phyloP scores from a whole-genome alignment of 1,140 invertebrate genomes.

The Dinoponera quadriceps region DNA sequence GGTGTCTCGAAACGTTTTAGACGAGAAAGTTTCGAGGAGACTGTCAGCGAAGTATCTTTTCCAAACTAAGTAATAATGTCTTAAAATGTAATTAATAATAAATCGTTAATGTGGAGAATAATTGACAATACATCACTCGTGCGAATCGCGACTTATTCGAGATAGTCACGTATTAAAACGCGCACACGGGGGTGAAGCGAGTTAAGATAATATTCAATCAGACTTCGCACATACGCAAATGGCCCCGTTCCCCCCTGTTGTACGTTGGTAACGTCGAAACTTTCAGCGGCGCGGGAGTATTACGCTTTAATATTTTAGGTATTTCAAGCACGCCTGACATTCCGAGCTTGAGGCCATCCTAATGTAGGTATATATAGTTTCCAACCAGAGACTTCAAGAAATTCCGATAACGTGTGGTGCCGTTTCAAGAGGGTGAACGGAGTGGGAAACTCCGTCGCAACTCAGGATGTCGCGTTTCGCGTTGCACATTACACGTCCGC shows the following conservation, averaged over 20 bases:
- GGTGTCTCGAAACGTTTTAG: too few relatives aligned
- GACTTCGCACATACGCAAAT: slow-evolving; percentile 29
- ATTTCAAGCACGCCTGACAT: slow-evolving; percentile 68
- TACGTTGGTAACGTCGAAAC: not conserved
- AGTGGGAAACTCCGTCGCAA: not conserved
- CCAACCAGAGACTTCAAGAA: slow-evolving; percentile 70
- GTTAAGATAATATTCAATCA: slow-evolving; percentile 12
- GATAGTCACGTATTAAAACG: not conserved
- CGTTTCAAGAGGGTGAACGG: slow-evolving; percentile 50
- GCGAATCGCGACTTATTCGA: not conserved
- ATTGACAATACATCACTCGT: not conserved
- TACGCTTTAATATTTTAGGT: slow-evolving; percentile 63
- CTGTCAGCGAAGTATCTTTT: too few relatives aligned
- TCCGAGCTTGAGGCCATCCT: slow-evolving; percentile 59
- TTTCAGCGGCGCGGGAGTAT: slow-evolving; percentile 28
- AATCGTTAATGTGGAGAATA: not conserved
- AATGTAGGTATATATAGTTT: slow-evolving; percentile 21
- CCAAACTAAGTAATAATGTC: too few relatives aligned
- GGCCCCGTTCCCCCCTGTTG: slow-evolving; percentile 29
- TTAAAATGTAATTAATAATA: not conserved
- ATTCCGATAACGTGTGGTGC: slow-evolving; percentile 66
- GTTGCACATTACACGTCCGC: not conserved
- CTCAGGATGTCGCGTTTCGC: slow-evolving; percentile 1
- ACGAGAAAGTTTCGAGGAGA: too few relatives aligned
- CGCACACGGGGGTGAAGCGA: not conserved